These are phyloP conservation scores for Solenopsis fugax DNA, from an alignment of 1,140 invertebrate species.

Conservation along the genomic window DNA sequence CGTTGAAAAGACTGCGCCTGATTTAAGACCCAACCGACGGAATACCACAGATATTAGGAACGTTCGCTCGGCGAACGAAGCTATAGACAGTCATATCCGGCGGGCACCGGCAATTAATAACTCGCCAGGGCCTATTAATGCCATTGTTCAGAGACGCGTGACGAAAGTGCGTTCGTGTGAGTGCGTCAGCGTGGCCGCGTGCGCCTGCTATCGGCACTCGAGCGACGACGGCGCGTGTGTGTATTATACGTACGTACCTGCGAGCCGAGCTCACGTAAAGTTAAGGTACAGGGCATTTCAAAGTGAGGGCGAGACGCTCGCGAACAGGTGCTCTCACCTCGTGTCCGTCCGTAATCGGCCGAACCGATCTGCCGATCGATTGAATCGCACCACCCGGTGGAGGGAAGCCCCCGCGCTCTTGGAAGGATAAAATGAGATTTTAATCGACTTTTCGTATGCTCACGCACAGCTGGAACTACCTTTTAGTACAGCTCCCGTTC, in stretches of 20 bases:
- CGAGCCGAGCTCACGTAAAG: neutral
- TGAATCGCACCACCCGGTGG: slow-evolving; percentile 72
- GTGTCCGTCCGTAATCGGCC: slow-evolving; percentile 79
- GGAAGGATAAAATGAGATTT: slow-evolving; percentile 70
- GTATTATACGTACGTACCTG: slow-evolving; percentile 50
- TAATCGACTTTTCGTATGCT: slow-evolving; percentile 70
- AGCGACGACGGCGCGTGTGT: slow-evolving; percentile 40
- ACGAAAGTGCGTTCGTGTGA: slow-evolving; percentile 79
- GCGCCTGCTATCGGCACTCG: slow-evolving; percentile 66
- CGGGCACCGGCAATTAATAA: slow-evolving; percentile 86
- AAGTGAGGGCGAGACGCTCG: slow-evolving; percentile 63
- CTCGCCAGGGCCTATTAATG: slow-evolving; percentile 86
- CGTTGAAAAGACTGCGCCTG: slow-evolving; percentile 60
- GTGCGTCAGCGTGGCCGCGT: slow-evolving; percentile 66
- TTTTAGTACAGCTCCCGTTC: slow-evolving; percentile 39
- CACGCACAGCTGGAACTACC: slow-evolving; percentile 70
- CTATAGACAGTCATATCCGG: slow-evolving; percentile 86
- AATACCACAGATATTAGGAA: slow-evolving; percentile 80
- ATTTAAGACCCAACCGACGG: slow-evolving; percentile 70
- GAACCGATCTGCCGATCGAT: slow-evolving; percentile 82
- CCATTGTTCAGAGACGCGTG: slow-evolving; percentile 87
- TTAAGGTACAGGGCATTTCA: slow-evolving; percentile 71
- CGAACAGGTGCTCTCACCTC: slow-evolving; percentile 84
- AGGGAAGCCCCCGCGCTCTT: slow-evolving; percentile 38
- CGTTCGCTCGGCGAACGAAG: slow-evolving; percentile 79